Percentiles rank a stretch among this genome's conserved stretches.
phyloP scores from a whole-genome alignment of 64 coral and sea anemone genomes.

The Porites australiensis region DNA sequence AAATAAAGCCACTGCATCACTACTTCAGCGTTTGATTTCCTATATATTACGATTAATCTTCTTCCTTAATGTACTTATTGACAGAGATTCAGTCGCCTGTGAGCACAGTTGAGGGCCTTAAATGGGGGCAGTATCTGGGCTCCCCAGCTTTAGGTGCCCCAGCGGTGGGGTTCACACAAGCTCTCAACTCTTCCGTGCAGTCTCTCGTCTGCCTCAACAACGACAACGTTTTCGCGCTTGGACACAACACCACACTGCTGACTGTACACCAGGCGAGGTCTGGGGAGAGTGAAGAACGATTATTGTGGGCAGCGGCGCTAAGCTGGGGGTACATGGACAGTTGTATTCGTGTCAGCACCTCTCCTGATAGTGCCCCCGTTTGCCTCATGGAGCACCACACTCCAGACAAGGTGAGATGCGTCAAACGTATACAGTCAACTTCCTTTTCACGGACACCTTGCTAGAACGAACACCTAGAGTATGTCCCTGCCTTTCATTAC shows the following conservation, averaged over 20 bases:
- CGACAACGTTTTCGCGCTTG: slow-evolving; percentile 73
- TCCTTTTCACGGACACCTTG: too few relatives aligned
- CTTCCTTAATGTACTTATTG: slow-evolving; percentile 15
- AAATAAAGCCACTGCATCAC: too few relatives aligned
- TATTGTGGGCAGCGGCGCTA: slow-evolving; percentile 83
- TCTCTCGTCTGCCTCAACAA: slow-evolving; percentile 69
- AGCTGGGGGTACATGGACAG: slow-evolving; percentile 90
- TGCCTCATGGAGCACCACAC: slow-evolving; percentile 90
- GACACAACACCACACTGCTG: slow-evolving; percentile 67
- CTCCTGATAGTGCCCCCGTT: slow-evolving; percentile 49
- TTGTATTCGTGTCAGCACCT: slow-evolving; percentile 51
- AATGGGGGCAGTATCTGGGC: slow-evolving; percentile 87
- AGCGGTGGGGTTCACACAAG: slow-evolving; percentile 42
- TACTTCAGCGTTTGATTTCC: too few relatives aligned
- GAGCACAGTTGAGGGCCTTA: slow-evolving; percentile 81
- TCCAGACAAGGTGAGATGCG: slow-evolving; percentile 65
- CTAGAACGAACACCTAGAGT: too few relatives aligned
- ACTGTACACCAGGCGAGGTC: slow-evolving; percentile 59
- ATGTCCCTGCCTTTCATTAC: too few relatives aligned
- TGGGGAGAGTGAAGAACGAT: slow-evolving; percentile 65
- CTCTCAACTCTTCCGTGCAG: slow-evolving; percentile 57
- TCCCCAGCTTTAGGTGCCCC: slow-evolving; percentile 80
- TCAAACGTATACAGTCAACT: not conserved
- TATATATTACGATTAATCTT: not conserved
- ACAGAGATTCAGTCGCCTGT: slow-evolving; percentile 70